phyloP scores from a whole-genome alignment of 2,888 invertebrate species.

The Bellardia pandia region DNA sequence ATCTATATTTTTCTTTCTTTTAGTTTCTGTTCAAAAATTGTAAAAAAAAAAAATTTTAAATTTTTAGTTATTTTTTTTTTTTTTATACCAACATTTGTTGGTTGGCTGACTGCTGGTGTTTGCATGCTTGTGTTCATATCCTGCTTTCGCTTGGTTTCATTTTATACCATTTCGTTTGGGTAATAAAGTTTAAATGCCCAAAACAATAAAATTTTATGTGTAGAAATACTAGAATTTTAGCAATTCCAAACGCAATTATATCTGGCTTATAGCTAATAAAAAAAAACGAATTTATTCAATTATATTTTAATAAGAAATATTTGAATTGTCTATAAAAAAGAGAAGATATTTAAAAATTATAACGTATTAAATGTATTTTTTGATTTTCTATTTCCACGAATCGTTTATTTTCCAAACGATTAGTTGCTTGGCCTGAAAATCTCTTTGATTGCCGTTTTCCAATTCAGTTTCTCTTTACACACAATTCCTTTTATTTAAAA shows the following conservation, averaged over 20 bases:
- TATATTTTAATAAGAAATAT: slow-evolving; percentile 40
- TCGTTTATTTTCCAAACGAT: neutral
- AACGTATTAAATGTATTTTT: no score
- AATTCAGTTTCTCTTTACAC: no score
- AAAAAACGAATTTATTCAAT: slow-evolving; percentile 10
- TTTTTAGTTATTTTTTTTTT: neutral
- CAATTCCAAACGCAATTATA: slow-evolving; percentile 45
- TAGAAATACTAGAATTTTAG: slow-evolving; percentile 32
- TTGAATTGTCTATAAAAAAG: no score
- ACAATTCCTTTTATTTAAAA: no score
- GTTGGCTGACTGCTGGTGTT: slow-evolving; percentile 42
- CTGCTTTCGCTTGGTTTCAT: slow-evolving; percentile 47
- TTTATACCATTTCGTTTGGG: slow-evolving; percentile 42
- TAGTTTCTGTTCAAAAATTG: slow-evolving; percentile 25
- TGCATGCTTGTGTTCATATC: slow-evolving; percentile 37
- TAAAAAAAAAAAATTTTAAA: neutral
- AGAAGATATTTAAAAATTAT: no score
- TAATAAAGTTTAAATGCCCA: slow-evolving; percentile 64
- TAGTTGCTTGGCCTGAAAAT: neutral
- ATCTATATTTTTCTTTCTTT: slow-evolving; percentile 6
- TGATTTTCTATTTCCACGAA: no score
- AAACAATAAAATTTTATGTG: slow-evolving; percentile 61
- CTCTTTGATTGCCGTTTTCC: neutral
- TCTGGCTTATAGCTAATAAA: slow-evolving; percentile 14
- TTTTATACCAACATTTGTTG: neutral